A percentile compares a stretch with the other conserved stretches of the same genome.
phyloP scores from a whole-genome alignment of 2,888 invertebrate species.

The Theretra japonica region DNA sequence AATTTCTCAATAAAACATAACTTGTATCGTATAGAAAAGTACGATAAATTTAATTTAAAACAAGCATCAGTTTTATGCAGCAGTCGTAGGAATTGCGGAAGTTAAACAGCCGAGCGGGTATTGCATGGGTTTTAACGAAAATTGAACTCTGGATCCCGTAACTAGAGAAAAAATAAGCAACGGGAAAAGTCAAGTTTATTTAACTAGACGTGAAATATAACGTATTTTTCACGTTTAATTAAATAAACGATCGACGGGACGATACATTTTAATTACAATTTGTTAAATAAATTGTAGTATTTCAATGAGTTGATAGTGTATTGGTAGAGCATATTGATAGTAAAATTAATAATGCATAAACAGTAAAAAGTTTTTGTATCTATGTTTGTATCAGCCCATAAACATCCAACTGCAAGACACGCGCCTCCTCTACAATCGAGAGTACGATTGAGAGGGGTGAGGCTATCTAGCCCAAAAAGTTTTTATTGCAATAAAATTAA shows the following conservation, averaged over 20 bases:
- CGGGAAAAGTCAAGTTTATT: not conserved
- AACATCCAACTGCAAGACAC: too few species aligned
- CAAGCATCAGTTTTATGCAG: not conserved
- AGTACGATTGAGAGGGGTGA: too few species aligned
- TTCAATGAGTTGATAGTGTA: too few species aligned
- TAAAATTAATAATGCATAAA: too few species aligned
- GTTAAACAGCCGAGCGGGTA: not conserved
- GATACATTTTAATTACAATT: not conserved
- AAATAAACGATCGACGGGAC: too few species aligned
- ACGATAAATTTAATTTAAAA: not conserved
- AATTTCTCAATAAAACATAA: not conserved
- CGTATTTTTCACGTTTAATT: too few species aligned
- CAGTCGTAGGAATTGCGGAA: not conserved
- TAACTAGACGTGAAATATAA: not conserved
- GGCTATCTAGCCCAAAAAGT: too few species aligned
- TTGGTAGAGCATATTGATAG: too few species aligned
- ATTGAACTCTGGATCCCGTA: not conserved
- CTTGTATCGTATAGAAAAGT: not conserved
- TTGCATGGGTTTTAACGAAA: not conserved
- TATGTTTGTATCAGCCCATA: too few species aligned
- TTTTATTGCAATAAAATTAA: too few species aligned
- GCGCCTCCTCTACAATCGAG: too few species aligned
- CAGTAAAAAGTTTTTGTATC: too few species aligned
- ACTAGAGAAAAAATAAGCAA: not conserved
- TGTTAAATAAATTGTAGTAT: not conserved